A percentile compares a stretch with the other conserved stretches of the same genome.
phyloP scores from a whole-genome alignment of 2,113 vertebrate genomes.

The Proterorhinus semilunaris region DNA sequence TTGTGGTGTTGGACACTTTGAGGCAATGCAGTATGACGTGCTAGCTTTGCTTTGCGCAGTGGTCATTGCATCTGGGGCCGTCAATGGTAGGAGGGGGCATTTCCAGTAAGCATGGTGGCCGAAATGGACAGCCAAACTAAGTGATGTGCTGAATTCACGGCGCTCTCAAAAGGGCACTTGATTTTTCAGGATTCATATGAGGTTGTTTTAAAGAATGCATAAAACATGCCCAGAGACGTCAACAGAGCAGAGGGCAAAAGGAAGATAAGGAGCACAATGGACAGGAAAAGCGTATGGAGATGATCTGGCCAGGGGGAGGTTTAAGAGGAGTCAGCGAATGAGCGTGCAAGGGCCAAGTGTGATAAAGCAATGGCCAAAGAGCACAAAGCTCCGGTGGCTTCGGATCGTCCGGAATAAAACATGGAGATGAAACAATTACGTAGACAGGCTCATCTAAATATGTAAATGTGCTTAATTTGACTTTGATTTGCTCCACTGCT shows the following conservation, averaged over 20 bases:
- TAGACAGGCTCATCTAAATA: slow-evolving; percentile 80
- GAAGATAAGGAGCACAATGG: slow-evolving; percentile 60
- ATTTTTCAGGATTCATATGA: slow-evolving; percentile 42
- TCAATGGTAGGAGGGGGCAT: slow-evolving; percentile 18
- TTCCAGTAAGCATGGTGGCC: slow-evolving; percentile 28
- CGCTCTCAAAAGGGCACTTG: slow-evolving; percentile 41
- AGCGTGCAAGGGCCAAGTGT: slow-evolving; percentile 33
- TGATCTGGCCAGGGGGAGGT: slow-evolving; percentile 48
- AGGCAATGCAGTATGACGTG: neutral
- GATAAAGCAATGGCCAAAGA: slow-evolving; percentile 52
- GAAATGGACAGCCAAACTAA: slow-evolving; percentile 34
- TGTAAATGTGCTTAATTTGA: slow-evolving; percentile 82
- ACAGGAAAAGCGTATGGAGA: slow-evolving; percentile 64
- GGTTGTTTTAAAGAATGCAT: slow-evolving; percentile 49
- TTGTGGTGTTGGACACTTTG: neutral
- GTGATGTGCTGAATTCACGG: slow-evolving; percentile 34
- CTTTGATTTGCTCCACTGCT: slow-evolving; percentile 79
- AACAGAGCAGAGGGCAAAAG: slow-evolving; percentile 42
- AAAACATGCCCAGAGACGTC: slow-evolving; percentile 59
- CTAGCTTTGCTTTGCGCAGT: neutral
- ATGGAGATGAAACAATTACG: slow-evolving; percentile 82
- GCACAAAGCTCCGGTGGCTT: slow-evolving; percentile 58
- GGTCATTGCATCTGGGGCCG: slow-evolving; percentile 30
- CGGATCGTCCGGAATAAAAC: slow-evolving; percentile 67
- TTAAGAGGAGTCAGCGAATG: slow-evolving; percentile 35